A percentile compares a stretch with the other conserved stretches of the same genome.
Conservation (phyloP, 2,888 invertebrate genomes). For the Nycteola revayana region DNA sequence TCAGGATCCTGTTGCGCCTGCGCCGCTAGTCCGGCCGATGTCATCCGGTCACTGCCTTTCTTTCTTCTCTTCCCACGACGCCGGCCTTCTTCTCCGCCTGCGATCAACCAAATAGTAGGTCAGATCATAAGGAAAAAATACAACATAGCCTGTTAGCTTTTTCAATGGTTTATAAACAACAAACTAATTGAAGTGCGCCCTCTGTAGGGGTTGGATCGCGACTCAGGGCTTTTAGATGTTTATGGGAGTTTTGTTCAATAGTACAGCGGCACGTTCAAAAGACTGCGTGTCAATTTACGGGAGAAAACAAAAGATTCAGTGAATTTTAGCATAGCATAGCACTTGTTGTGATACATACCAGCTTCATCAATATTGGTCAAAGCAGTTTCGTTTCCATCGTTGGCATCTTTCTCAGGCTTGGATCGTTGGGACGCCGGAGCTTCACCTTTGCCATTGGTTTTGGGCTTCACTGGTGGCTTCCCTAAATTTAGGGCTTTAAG, state of each 20-base stretch:
- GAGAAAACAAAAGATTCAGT: no score
- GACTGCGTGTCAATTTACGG: no score
- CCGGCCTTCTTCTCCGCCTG: conserved; percentile 61
- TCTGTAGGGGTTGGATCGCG: no score
- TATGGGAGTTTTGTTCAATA: no score
- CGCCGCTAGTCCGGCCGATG: conserved; percentile 73
- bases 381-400: conserved; percentile 47
- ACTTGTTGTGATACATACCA: conserved; percentile 44
- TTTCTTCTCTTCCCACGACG: conserved; percentile 83
- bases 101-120: not conserved
- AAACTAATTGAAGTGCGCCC: no score
- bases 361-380: conserved; percentile 44
- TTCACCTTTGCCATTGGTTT: conserved; percentile 43
- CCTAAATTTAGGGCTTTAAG: conserved; percentile 66
- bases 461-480: conserved; percentile 49
- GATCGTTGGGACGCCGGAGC: conserved; percentile 56
- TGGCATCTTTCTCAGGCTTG: conserved; percentile 55
- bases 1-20: conserved; percentile 85
- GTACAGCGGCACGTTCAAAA: no score
- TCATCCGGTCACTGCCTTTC: conserved; percentile 74
- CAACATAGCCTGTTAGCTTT: no score
- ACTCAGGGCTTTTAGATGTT: no score
- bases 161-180: no score
- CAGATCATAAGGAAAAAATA: no score
- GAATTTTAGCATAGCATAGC: no score